phyloP scores from a whole-genome alignment of 2,113 vertebrate species.

The Anoura caudifer region DNA sequence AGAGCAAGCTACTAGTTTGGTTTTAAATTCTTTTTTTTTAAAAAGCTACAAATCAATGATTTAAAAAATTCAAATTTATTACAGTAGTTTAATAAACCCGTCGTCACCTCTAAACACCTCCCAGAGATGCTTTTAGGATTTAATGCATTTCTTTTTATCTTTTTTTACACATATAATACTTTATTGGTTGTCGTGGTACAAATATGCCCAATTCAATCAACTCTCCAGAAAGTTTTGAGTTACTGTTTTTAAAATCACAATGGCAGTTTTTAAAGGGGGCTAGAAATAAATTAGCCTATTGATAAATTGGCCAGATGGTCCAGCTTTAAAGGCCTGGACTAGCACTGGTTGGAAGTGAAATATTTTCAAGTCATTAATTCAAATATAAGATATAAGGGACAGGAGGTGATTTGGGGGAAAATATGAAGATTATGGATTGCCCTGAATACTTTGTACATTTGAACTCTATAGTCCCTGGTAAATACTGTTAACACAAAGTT shows the following conservation, averaged over 20 bases:
- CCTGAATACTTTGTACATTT: not conserved
- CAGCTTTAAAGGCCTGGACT: not conserved
- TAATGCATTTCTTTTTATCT: not conserved
- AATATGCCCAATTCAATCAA: not conserved
- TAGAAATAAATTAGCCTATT: not conserved
- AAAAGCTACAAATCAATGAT: not conserved
- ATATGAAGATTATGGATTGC: not conserved
- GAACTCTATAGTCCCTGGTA: not conserved
- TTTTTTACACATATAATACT: not conserved
- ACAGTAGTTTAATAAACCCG: not conserved
- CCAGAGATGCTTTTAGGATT: not conserved
- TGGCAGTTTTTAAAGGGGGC: not conserved
- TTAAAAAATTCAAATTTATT: not conserved
- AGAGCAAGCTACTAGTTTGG: not conserved
- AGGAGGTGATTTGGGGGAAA: not conserved
- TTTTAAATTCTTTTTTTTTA: not conserved
- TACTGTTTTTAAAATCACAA: not conserved
- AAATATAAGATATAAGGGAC: not conserved
- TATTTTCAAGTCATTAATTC: slow-evolving; percentile 12
- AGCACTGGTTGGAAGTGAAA: not conserved
- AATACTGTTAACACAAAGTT: not conserved
- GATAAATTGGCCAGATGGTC: not conserved
- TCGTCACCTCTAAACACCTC: not conserved
- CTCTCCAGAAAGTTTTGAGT: not conserved
- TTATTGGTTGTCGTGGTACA: not conserved